These are phyloP conservation scores for Pharmacophagus antenor DNA, from an alignment of 2,888 invertebrate genomes.

Conservation along the genomic window DNA sequence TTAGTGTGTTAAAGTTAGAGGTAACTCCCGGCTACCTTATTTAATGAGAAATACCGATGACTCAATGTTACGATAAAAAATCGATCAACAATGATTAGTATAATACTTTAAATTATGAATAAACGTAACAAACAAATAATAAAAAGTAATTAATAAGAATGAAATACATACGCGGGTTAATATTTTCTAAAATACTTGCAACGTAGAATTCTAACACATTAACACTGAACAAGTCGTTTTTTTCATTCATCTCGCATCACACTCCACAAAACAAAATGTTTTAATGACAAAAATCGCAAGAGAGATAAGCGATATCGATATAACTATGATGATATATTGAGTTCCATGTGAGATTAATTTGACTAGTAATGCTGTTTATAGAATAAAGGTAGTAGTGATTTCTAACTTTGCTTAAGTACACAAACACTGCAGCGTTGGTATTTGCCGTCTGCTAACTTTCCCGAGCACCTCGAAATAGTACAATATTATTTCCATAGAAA, in stretches of 20 bases:
- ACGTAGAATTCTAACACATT: conserved; percentile 60
- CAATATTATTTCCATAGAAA: background rate
- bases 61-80: background rate
- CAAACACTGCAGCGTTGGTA: background rate
- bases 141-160: background rate
- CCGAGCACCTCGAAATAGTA: background rate
- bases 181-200: conserved; percentile 53
- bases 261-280: conserved; percentile 7
- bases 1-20: no score
- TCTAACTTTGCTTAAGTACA: background rate
- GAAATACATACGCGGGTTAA: conserved; percentile 50
- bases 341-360: background rate
- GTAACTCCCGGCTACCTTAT: no score
- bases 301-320: conserved; percentile 21
- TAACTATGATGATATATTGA: conserved; percentile 3
- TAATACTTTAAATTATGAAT: no score
- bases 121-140: background rate
- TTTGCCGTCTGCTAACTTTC: background rate
- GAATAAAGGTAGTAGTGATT: background rate
- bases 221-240: conserved; percentile 46
- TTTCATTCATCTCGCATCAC: conserved; percentile 49
- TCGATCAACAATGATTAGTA: background rate
- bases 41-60: no score
- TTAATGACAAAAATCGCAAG: conserved; percentile 14
- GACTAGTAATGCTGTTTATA: background rate